These are phyloP conservation scores for Brachionus koreanus DNA, from an alignment of 1,140 invertebrate species.

Conservation along the genomic window DNA sequence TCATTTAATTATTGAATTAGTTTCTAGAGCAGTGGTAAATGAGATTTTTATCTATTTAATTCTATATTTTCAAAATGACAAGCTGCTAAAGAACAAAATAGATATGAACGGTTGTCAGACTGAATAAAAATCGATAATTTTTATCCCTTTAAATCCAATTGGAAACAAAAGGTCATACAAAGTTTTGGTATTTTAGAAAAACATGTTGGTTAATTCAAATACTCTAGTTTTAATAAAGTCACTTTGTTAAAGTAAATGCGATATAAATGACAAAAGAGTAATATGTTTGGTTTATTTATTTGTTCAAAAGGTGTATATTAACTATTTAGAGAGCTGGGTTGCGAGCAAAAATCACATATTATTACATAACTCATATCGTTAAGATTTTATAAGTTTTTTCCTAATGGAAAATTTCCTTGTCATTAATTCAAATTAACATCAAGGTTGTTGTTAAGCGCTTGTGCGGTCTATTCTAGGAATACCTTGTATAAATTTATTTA, in stretches of 20 bases:
- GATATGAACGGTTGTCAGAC: neutral
- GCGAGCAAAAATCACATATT: slow-evolving; percentile 1
- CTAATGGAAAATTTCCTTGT: neutral
- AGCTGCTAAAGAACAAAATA: neutral
- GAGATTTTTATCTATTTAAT: too few species aligned
- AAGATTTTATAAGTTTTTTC: neutral
- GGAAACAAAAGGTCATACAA: neutral
- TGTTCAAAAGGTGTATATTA: neutral
- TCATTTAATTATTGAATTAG: too few species aligned
- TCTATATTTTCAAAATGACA: neutral
- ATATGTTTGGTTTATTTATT: neutral
- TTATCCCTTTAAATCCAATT: neutral
- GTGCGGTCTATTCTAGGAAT: neutral
- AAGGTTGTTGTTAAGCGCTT: neutral
- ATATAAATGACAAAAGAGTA: neutral
- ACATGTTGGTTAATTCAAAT: neutral
- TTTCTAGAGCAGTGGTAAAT: too few species aligned
- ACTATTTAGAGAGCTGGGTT: neutral
- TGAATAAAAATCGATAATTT: neutral
- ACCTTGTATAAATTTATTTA: neutral
- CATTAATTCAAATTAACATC: neutral
- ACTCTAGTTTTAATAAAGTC: neutral
- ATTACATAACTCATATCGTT: neutral
- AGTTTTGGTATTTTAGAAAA: neutral
- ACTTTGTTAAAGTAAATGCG: neutral